phyloP scores from a whole-genome alignment of 64 coral and sea anemone genomes.

The Actinia tenebrosa region DNA sequence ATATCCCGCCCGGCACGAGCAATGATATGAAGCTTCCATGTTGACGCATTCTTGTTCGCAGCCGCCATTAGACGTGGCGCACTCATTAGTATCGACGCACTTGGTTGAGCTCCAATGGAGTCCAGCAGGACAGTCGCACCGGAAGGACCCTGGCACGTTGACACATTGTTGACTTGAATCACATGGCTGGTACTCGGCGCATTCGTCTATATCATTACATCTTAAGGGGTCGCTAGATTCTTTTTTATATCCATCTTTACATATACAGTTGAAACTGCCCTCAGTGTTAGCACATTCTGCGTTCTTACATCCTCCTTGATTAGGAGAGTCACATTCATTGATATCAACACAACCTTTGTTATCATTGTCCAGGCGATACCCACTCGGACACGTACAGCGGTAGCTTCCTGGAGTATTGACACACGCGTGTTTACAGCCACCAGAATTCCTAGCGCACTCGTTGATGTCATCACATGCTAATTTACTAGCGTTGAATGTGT shows the following conservation, averaged over 20 bases:
- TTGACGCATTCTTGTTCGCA: constrained; percentile 66
- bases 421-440: constrained; percentile 68
- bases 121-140: constrained; percentile 43
- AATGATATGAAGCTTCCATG: constrained; percentile 37
- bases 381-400: constrained; percentile 51
- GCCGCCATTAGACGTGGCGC: constrained; percentile 24
- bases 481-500: constrained; percentile 19
- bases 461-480: constrained; percentile 49
- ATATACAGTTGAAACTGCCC: constrained; percentile 56
- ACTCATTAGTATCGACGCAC: constrained; percentile 58
- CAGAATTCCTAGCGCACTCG: constrained; percentile 50
- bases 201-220: constrained; percentile 64
- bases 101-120: background rate
- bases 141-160: constrained; percentile 55
- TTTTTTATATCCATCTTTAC: constrained; percentile 41
- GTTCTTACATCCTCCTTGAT: constrained; percentile 57
- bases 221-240: background rate
- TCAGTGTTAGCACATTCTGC: constrained; percentile 28
- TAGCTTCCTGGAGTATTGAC: constrained; percentile 74
- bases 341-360: constrained; percentile 52
- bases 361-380: constrained; percentile 39
- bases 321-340: constrained; percentile 25
- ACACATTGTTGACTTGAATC: constrained; percentile 29
- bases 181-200: constrained; percentile 21
- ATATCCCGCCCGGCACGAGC: constrained; percentile 49